Percentiles rank a stretch among this genome's conserved stretches.
Conservation (phyloP, 2,113 vertebrate genomes). For the Melanerpes formicivorus region DNA sequence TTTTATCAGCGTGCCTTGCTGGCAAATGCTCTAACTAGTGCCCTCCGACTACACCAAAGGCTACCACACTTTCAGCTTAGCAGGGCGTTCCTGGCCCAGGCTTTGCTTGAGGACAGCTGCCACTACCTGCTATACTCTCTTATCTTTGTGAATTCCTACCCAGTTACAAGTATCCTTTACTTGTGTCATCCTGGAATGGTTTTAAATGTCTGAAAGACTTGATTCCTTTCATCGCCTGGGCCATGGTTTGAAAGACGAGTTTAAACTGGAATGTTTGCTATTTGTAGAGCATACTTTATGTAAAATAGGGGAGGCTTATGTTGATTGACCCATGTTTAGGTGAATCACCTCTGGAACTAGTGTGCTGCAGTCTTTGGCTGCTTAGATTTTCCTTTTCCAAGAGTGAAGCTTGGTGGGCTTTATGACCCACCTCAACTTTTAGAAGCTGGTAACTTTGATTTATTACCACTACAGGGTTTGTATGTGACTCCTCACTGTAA, state of each 20-base stretch:
- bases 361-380: background rate
- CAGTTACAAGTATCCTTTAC: constrained; percentile 97
- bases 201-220: background rate
- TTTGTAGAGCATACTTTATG: background rate
- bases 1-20: constrained; percentile 97
- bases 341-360: background rate
- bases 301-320: background rate
- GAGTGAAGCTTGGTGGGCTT: background rate
- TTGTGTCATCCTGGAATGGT: background rate
- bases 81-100: constrained; percentile 91
- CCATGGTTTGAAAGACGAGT: background rate
- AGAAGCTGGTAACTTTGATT: background rate
- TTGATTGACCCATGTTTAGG: background rate
- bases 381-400: background rate
- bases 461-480: background rate
- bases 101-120: constrained; percentile 96
- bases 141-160: constrained; percentile 98
- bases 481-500: background rate
- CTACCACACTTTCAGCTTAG: constrained; percentile 95
- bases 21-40: constrained; percentile 96
- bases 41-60: constrained; percentile 93
- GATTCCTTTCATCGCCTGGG: background rate
- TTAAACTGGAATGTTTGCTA: background rate
- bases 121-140: constrained; percentile 97
- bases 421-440: background rate